A percentile compares a stretch with the other conserved stretches of the same genome.
These are phyloP conservation scores for Parnassius smintheus DNA, from an alignment of 2,888 invertebrate genomes.

Conservation along the genomic window DNA sequence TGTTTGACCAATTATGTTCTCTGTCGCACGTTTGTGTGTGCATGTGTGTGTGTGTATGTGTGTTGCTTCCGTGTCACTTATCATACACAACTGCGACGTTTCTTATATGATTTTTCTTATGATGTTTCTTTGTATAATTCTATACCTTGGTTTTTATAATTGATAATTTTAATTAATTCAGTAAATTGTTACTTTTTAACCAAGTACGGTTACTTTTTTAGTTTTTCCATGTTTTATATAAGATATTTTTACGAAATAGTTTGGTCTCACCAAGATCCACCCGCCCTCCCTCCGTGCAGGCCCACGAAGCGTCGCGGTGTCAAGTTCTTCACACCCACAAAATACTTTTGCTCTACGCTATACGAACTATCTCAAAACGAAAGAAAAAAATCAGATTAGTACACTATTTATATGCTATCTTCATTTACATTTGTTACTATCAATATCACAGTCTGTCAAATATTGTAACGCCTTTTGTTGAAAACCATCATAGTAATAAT, in stretches of 20 bases:
- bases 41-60: background rate
- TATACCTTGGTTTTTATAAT: background rate
- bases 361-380: too few species aligned
- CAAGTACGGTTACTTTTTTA: background rate
- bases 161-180: background rate
- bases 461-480: too few species aligned
- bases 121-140: background rate
- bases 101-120: background rate
- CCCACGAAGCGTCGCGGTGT: slow-evolving; percentile 66
- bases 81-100: slow-evolving; percentile 10
- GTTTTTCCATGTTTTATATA: background rate
- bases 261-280: background rate
- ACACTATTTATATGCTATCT: too few species aligned
- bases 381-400: too few species aligned
- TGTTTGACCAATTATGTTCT: slow-evolving; percentile 6
- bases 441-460: too few species aligned
- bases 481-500: too few species aligned
- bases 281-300: slow-evolving; percentile 52
- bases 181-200: too few species aligned
- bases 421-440: too few species aligned
- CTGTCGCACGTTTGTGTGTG: slow-evolving; percentile 10
- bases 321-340: background rate
- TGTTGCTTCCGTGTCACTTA: background rate
- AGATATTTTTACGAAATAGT: background rate
- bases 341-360: too few species aligned